A percentile compares a stretch with the other conserved stretches of the same genome.
These are phyloP conservation scores for Emmelina monodactyla DNA, from an alignment of 2,888 invertebrate species.

Conservation along the genomic window DNA sequence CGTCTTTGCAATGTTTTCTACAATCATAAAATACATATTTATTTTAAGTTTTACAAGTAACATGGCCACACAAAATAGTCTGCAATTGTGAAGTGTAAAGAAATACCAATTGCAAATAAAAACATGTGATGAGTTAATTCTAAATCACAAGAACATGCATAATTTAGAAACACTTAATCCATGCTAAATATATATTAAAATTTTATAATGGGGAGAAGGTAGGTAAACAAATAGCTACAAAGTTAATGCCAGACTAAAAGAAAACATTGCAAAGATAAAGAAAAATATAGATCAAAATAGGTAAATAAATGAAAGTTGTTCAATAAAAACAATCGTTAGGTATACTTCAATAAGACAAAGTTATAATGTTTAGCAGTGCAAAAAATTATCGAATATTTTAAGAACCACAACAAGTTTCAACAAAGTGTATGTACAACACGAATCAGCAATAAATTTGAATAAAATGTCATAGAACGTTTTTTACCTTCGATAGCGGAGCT, in stretches of 20 bases:
- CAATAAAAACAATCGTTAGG: background rate
- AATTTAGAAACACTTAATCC: constrained; percentile 12
- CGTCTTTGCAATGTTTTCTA: constrained; percentile 65
- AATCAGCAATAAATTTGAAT: no score
- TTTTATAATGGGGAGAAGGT: no score
- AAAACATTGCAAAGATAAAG: constrained; percentile 59
- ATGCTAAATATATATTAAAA: constrained; percentile 31
- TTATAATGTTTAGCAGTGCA: background rate
- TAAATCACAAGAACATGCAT: constrained; percentile 17
- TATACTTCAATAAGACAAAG: background rate
- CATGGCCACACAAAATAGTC: constrained; percentile 62
- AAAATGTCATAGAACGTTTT: no score
- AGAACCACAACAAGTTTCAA: background rate
- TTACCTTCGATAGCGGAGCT: no score
- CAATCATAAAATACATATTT: constrained; percentile 4
- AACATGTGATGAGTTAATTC: constrained; percentile 26
- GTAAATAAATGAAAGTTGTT: background rate
- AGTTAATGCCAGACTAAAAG: no score
- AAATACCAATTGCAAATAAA: constrained; percentile 24
- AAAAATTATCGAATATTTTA: background rate
- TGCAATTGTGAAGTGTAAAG: constrained; percentile 16
- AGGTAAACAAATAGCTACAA: no score
- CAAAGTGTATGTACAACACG: background rate
- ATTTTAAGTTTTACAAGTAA: background rate
- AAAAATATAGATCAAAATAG: constrained; percentile 5